Base-by-base conservation (phyloP, 2,888 invertebrate genomes). In the Leistus spinibarbis region DNA sequence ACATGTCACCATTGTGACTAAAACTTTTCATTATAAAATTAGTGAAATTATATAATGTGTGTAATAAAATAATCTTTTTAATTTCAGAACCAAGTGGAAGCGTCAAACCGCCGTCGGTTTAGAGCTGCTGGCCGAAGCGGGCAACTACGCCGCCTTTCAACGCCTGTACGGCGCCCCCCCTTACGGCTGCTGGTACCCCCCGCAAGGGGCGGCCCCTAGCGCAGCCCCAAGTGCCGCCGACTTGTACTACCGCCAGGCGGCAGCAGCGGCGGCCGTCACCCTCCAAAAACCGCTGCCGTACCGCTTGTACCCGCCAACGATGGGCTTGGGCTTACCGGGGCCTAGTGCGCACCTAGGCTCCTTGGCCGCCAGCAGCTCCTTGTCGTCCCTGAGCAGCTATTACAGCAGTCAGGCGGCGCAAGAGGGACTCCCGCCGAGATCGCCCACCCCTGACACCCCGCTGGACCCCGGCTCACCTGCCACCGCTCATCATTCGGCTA, bases 141-240 rank as follows among this genome's bases (percentile, higher is more conserved):
- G 97, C 7, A 99, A 98, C 88, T 97, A 96, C 87, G 98, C 98
- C 0, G 99, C 99, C n/a, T 96, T 99, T 83, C 98, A 98, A 87
- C 91, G 98, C 77, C 89, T 99, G 78, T 96, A 96, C 86, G 95
- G 95, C 9, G 90, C 91, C 0, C 90, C 90, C 10, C 91, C 93
- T 0, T 94, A 94, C 85, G 89, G 90, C 60, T 90, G 89, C 76
- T 90, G 90, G 86, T 86, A 91, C 64, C 88, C 88, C 3, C 88
- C 88, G 1, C 91, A 91, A 78, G 82, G 87, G 79, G 88, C 86
- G 78, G 80, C 87, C 79, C 86, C 86, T 85, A 88, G 92, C 77
- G 89, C 91, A 10, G 89, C 84, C 82, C 84, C 88, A 79, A 90
- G 91, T 76, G 90, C 92, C 3, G 91, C 92, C 10, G 95, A 95